These are phyloP conservation scores for Percina caprodes DNA, from an alignment of 2,113 vertebrate species.

Conservation along the genomic window DNA sequence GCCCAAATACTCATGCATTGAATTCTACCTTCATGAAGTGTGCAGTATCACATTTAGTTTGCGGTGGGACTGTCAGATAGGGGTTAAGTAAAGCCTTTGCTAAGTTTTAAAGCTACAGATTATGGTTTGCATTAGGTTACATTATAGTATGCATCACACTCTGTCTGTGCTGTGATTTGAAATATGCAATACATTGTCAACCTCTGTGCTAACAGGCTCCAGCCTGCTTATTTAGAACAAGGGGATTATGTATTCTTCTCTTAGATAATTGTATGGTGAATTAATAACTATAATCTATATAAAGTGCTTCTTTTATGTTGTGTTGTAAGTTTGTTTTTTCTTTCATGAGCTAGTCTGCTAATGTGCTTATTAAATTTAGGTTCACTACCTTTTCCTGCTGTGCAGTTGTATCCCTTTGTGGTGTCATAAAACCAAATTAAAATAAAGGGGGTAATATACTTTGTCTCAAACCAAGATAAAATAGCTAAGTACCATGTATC, in stretches of 20 bases:
- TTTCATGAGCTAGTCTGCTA: neutral
- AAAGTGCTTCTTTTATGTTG: neutral
- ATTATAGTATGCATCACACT: conserved; percentile 19
- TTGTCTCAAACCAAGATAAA: conserved; percentile 8
- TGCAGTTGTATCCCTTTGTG: conserved; percentile 5
- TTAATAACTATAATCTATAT: neutral
- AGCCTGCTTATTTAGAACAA: conserved; percentile 10
- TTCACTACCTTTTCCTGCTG: conserved; percentile 4
- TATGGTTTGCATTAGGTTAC: conserved; percentile 7
- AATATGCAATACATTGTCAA: conserved; percentile 12
- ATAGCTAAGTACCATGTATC: conserved; percentile 1
- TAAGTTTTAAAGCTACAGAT: conserved; percentile 4
- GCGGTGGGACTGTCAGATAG: neutral
- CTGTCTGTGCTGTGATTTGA: conserved; percentile 20
- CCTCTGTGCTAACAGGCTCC: conserved; percentile 8
- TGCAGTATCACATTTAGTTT: conserved; percentile 8
- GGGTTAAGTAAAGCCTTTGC: neutral
- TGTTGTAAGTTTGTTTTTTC: conserved; percentile 11
- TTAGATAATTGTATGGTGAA: neutral
- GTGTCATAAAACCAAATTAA: conserved; percentile 18
- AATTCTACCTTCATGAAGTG: neutral
- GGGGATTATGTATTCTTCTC: neutral
- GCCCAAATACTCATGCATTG: neutral
- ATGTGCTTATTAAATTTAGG: conserved; percentile 1
- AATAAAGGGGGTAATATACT: neutral